These are phyloP conservation scores for Malurus elegans DNA, from an alignment of 2,113 vertebrate species.

Conservation along the genomic window DNA sequence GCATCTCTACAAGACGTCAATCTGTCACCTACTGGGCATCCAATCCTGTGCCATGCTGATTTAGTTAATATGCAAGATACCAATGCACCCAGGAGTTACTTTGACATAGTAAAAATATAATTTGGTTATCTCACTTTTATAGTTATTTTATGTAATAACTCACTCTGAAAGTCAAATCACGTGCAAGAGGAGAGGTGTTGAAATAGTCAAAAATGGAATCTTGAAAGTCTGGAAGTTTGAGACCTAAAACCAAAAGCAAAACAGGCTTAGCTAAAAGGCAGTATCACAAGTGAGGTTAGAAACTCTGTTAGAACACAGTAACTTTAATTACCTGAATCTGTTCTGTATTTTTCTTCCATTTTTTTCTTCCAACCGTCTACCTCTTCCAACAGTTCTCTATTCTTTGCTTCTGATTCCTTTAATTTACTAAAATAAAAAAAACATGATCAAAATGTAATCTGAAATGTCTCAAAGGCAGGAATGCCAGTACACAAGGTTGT, in stretches of 20 bases:
- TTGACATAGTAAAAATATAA: neutral
- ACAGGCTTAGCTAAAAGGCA: neutral
- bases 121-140: neutral
- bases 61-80: neutral
- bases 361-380: slow-evolving; percentile 89
- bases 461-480: neutral
- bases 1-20: neutral
- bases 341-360: slow-evolving; percentile 85
- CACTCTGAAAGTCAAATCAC: slow-evolving; percentile 92
- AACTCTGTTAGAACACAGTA: neutral
- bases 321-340: slow-evolving; percentile 81
- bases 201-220: slow-evolving; percentile 98
- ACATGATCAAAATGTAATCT: neutral
- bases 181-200: slow-evolving; percentile 93
- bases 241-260: slow-evolving; percentile 74
- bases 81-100: neutral
- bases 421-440: slow-evolving; percentile 81
- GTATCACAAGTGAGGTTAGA: neutral
- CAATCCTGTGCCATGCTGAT: neutral
- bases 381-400: slow-evolving; percentile 84
- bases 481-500: neutral
- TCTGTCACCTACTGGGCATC: neutral
- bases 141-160: slow-evolving; percentile 67
- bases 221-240: slow-evolving; percentile 93
- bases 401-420: slow-evolving; percentile 86